Evolutionary conservation across 1,140 invertebrate genomes (phyloP).

Genomic region (Physella acuta): DNA sequence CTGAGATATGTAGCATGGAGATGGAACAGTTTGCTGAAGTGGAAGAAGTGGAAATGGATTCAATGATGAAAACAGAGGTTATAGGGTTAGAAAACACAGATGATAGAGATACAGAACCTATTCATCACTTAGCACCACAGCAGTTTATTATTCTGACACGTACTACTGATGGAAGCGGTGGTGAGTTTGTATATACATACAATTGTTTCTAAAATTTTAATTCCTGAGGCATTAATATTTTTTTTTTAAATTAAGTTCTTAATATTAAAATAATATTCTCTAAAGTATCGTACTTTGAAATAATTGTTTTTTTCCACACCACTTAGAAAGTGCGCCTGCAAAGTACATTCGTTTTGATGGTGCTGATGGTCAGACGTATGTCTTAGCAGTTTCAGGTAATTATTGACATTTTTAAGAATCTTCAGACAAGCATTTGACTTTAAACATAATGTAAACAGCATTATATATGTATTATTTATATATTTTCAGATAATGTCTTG

Average conservation of each 20-base stretch:
- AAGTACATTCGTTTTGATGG: conserved; percentile 48
- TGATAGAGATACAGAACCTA: not conserved
- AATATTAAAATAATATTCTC: not conserved
- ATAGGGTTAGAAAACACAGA: not conserved
- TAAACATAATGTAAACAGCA: too few relatives aligned
- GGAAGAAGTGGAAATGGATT: conserved; percentile 12
- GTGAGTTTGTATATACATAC: too few relatives aligned
- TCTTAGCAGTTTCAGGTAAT: conserved; percentile 46
- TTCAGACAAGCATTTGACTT: too few relatives aligned
- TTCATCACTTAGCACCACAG: conserved; percentile 9
- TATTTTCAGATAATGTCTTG: too few relatives aligned
- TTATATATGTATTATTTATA: too few relatives aligned
- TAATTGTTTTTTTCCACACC: too few relatives aligned
- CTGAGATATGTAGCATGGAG: conserved; percentile 9
- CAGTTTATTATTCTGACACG: conserved; percentile 31
- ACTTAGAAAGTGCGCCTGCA: conserved; percentile 14
- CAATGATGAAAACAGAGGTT: conserved; percentile 18
- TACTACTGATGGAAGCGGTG: conserved; percentile 25
- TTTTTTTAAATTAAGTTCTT: not conserved
- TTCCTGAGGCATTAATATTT: too few relatives aligned
- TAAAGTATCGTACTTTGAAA: not conserved
- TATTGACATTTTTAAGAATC: too few relatives aligned
- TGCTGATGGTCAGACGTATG: conserved; percentile 52
- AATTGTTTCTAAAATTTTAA: too few relatives aligned
- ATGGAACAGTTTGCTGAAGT: conserved; percentile 9